Evolutionary conservation across 2,888 invertebrate genomes (phyloP).

Genomic region (Augiades crinisus): DNA sequence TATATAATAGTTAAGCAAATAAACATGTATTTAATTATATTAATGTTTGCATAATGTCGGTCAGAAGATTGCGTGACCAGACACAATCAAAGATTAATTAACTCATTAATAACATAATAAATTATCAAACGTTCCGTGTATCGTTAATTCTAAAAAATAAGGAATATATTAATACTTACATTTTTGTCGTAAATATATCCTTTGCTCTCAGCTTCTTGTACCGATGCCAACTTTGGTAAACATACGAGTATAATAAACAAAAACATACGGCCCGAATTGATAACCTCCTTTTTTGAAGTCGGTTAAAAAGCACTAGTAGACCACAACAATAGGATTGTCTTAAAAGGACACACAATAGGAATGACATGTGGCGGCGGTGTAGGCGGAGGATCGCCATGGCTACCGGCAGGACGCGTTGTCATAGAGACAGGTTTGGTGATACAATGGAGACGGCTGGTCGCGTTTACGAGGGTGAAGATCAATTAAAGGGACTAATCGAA

Average conservation of each 20-base stretch:
- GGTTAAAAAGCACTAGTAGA: background rate
- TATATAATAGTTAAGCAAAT: background rate
- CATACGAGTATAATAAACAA: no score
- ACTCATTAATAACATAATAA: constrained; percentile 1
- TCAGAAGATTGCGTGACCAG: constrained; percentile 4
- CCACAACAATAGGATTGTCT: constrained; percentile 16
- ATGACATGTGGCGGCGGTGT: constrained; percentile 18
- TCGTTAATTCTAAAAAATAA: background rate
- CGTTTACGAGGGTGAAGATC: constrained; percentile 41
- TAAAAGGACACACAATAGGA: constrained; percentile 10
- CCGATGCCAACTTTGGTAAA: no score
- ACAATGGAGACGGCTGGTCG: constrained; percentile 24
- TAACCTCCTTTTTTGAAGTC: background rate
- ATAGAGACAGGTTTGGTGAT: constrained; percentile 36
- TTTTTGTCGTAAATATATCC: background rate
- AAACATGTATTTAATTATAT: background rate
- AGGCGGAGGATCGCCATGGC: constrained; percentile 50
- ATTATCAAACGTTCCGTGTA: constrained; percentile 9
- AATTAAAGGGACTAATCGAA: constrained; percentile 34
- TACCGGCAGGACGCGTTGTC: constrained; percentile 59
- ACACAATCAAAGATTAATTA: constrained; percentile 8
- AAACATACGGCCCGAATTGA: no score
- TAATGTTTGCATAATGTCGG: background rate
- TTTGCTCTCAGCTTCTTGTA: no score
- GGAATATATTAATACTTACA: background rate